Evolutionary conservation across 2,113 vertebrate species (phyloP).

Genomic region (Stegostoma tigrinum): DNA sequence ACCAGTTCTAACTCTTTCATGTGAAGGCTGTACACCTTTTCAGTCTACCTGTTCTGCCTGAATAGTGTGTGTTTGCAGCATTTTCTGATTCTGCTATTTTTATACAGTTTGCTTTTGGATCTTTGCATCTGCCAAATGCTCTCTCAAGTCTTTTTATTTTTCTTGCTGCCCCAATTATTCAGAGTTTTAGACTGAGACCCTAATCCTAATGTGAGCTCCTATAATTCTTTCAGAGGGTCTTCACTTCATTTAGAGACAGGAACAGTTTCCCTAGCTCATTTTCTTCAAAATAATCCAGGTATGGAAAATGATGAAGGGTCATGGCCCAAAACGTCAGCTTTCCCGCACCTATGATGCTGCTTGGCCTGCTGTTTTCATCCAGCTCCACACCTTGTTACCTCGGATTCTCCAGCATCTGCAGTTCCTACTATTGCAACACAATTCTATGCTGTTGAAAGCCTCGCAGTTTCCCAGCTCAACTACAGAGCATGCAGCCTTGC

Average conservation of each 20-base stretch:
- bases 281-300: not conserved
- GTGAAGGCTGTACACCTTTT: not conserved
- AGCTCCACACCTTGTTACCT: no score
- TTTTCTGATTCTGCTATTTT: not conserved
- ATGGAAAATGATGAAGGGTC: no score
- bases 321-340: no score
- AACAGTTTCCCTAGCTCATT: not conserved
- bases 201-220: not conserved
- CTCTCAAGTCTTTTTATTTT: not conserved
- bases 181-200: not conserved
- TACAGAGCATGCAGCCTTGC: not conserved
- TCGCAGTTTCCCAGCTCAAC: not conserved
- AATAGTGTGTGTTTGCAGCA: not conserved
- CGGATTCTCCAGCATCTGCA: no score
- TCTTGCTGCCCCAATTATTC: not conserved
- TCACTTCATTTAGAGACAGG: not conserved
- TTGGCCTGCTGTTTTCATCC: no score
- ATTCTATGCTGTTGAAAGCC: not conserved
- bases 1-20: not conserved
- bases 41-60: not conserved
- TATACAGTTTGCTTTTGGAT: not conserved
- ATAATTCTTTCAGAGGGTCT: not conserved
- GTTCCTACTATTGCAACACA: no score
- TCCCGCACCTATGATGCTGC: no score
- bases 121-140: not conserved